phyloP scores from a whole-genome alignment of 1,140 invertebrate species.

The Cotesia glomerata region DNA sequence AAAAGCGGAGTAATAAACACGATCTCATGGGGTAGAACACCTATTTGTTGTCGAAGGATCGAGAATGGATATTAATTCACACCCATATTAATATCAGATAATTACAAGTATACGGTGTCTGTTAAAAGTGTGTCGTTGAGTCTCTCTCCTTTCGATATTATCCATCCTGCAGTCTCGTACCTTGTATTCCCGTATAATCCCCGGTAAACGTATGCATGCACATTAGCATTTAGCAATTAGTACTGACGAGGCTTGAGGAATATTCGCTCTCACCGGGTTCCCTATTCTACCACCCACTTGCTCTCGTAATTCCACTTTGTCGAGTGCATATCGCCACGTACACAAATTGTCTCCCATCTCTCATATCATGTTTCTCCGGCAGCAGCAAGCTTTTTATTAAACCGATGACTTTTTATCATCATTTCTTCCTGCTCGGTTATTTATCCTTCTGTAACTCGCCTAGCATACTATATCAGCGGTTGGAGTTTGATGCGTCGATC shows the following conservation, averaged over 20 bases:
- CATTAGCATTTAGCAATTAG: conserved; percentile 48
- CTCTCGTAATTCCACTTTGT: conserved; percentile 26
- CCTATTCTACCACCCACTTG: conserved; percentile 23
- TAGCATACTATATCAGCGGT: too few relatives aligned
- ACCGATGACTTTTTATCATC: neutral
- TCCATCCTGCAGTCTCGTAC: neutral
- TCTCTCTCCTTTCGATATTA: neutral
- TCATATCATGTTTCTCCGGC: conserved; percentile 11
- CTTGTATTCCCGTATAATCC: conserved; percentile 21
- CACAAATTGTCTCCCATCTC: conserved; percentile 8
- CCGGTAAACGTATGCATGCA: conserved; percentile 36
- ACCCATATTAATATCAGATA: neutral
- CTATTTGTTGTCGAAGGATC: neutral
- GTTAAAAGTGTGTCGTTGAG: neutral
- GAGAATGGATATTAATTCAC: neutral
- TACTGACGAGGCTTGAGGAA: conserved; percentile 28
- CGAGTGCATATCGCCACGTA: conserved; percentile 25
- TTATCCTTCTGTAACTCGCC: too few relatives aligned
- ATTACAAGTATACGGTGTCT: conserved; percentile 4
- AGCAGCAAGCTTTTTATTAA: conserved; percentile 23
- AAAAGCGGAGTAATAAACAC: conserved; percentile 7
- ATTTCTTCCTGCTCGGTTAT: too few relatives aligned
- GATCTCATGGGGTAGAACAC: conserved; percentile 2
- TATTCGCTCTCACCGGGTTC: neutral
- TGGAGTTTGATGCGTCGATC: too few relatives aligned